Conservation (phyloP, 2,888 invertebrate species). For the Sympetrum striolatum region DNA sequence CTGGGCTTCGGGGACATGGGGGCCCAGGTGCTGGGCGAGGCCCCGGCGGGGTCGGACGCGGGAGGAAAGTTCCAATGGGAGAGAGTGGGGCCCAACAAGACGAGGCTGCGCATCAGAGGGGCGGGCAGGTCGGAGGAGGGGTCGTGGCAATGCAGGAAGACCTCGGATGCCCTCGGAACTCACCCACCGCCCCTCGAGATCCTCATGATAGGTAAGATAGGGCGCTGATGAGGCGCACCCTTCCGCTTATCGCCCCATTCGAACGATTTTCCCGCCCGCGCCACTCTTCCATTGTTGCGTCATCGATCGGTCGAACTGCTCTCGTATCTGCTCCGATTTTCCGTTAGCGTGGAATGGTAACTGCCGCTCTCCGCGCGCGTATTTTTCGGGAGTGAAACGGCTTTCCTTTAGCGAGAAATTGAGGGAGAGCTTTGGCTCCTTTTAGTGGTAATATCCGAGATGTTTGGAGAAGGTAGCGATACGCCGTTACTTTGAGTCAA, state of each 20-base stretch:
- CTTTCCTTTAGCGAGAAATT: too few relatives aligned
- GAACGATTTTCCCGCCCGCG: not conserved
- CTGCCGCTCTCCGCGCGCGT: too few relatives aligned
- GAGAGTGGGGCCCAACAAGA: slow-evolving; percentile 22
- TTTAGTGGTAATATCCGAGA: too few relatives aligned
- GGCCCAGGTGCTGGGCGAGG: slow-evolving; percentile 22
- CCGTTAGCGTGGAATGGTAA: too few relatives aligned
- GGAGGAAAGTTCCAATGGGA: not conserved
- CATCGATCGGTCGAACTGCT: not conserved
- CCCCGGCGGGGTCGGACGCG: not conserved
- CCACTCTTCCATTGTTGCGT: not conserved
- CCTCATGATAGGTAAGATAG: slow-evolving; percentile 20
- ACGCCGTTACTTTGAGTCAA: too few relatives aligned
- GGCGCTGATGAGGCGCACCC: not conserved
- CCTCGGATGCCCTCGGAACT: not conserved
- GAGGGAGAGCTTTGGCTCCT: too few relatives aligned
- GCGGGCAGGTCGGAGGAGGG: not conserved
- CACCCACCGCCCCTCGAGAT: not conserved
- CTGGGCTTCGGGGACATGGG: slow-evolving; percentile 23
- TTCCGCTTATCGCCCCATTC: not conserved
- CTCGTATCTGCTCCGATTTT: too few relatives aligned
- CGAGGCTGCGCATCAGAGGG: not conserved
- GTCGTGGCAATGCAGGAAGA: slow-evolving; percentile 2
- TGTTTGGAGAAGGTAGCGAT: too few relatives aligned
- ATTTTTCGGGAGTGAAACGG: too few relatives aligned